Evolutionary conservation across 2,797 vertebrate species (phyloP), one percentile per base, ranked within the genome.

Genomic region (Tamandua tetradactyla): DNA sequence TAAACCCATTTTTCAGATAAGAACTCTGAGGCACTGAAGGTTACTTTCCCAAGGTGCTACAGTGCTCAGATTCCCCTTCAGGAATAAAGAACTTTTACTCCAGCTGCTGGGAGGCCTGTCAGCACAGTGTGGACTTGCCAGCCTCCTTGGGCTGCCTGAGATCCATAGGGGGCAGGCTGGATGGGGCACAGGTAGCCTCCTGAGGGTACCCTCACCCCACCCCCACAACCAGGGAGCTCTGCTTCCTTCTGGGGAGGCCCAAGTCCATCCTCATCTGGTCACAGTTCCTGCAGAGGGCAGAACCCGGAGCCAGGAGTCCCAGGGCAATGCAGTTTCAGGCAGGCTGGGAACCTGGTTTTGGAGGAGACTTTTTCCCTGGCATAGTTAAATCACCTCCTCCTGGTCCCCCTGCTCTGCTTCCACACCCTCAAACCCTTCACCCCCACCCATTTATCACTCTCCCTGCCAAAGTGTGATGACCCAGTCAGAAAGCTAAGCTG

Each of bases 381-480:
- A n/a, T 66, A 27, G 12, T 4, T 7, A 20, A 12, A 42, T 52
- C 32, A 0, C 37, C 64, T 64, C 52, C 52, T 0, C 2, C 40
- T 40, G 32, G 55, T 4, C 35, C 68, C 23, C 37, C 25, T 64
- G 40, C 49, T 52, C 25, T 64, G 40, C 49, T 44, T 57, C 8
- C 12, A 23, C 0, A 3, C 44, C 27, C 55, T 25, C 20, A 1
- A 0, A 22, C n/a, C n/a, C 4, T 1, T 18, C 1, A 3, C 25
- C 80, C 5, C 1, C n/a, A 0, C 1, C 52, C 47, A 47, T 47
- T 64, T 14, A 80, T 35, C 30, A 1, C 11, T 1, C 27, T 76
- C 30, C 0, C 80, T 42, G 47, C 30, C 30, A 22, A 0, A 32
- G 27, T 25, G 42, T 2, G 8, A n/a, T 25, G 5, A 40, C 49